Evolutionary conservation across 2,888 invertebrate species (phyloP).

Genomic region (Morpho achilles): DNA sequence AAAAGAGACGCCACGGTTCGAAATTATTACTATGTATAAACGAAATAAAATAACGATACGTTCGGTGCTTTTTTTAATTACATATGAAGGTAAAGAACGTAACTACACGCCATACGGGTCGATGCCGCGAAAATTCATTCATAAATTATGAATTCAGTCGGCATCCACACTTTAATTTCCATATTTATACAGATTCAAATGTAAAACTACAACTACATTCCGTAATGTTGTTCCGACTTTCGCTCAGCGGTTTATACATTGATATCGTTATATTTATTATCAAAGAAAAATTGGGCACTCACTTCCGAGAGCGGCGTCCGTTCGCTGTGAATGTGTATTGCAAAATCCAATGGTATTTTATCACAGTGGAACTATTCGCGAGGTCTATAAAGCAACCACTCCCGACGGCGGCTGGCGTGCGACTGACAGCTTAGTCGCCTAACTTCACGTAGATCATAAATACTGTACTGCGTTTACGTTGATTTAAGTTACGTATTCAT

Average conservation of each 20-base stretch:
- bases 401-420: conserved; percentile 8
- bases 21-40: too few relatives aligned
- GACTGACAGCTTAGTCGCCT: conserved; percentile 12
- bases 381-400: conserved; percentile 3
- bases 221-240: background rate
- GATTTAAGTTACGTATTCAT: background rate
- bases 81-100: too few relatives aligned
- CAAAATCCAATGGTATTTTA: conserved; percentile 16
- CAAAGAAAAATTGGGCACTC: conserved; percentile 6
- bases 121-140: background rate
- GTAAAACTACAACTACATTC: background rate
- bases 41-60: too few relatives aligned
- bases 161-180: background rate
- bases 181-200: background rate
- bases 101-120: background rate
- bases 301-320: conserved; percentile 8
- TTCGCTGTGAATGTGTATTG: conserved; percentile 2
- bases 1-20: too few relatives aligned
- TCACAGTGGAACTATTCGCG: conserved; percentile 5
- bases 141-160: background rate
- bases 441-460: conserved; percentile 1
- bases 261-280: too few relatives aligned
- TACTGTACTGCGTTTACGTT: conserved; percentile 1
- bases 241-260: background rate
- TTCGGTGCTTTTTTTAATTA: too few relatives aligned